These are phyloP conservation scores for Chiloscyllium plagiosum DNA, from an alignment of 2,113 vertebrate species.

Conservation along the genomic window DNA sequence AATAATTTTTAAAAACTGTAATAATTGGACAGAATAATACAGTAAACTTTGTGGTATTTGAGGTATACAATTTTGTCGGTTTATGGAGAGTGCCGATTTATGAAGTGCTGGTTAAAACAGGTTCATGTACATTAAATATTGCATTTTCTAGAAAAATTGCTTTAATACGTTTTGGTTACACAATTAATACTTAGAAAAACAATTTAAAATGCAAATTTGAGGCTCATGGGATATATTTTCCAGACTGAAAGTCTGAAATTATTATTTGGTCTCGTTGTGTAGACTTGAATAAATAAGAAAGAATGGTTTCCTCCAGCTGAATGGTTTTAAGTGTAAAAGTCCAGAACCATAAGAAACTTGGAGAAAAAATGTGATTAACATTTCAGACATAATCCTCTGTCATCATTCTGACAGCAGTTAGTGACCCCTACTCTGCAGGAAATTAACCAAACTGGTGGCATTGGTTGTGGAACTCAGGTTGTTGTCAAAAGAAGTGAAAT, in stretches of 20 bases:
- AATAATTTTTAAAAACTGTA: too few species aligned
- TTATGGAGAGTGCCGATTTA: too few species aligned
- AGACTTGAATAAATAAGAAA: not conserved
- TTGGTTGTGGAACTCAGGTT: not conserved
- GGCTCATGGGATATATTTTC: not conserved
- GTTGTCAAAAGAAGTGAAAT: not conserved
- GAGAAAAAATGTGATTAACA: not conserved
- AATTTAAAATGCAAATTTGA: constrained; percentile 8
- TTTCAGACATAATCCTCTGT: not conserved
- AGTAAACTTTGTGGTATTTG: too few species aligned
- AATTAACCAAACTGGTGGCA: not conserved
- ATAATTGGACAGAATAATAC: too few species aligned
- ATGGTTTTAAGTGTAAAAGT: not conserved
- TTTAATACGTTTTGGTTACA: not conserved
- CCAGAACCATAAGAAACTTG: not conserved
- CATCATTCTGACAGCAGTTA: not conserved
- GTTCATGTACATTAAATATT: not conserved
- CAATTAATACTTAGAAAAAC: not conserved
- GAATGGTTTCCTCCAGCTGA: not conserved
- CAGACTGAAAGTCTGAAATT: not conserved
- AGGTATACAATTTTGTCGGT: too few species aligned
- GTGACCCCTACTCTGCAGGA: not conserved
- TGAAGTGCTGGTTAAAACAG: too few species aligned
- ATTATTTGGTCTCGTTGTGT: not conserved
- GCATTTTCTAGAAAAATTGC: not conserved